phyloP scores from a whole-genome alignment of 2,888 invertebrate species.

The Neoscelio sp. region DNA sequence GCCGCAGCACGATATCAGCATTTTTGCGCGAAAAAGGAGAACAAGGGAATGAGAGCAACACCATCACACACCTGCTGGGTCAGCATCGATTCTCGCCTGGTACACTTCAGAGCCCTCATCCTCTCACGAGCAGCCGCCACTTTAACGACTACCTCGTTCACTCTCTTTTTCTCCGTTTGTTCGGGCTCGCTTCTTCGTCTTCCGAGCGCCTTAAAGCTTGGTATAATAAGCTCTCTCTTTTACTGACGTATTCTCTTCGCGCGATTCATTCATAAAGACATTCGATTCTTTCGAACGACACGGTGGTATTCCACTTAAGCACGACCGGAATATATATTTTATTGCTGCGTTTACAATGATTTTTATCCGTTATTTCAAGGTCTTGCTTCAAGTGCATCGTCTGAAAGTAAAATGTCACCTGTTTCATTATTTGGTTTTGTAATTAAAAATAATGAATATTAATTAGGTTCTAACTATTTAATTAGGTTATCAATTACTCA shows the following conservation, averaged over 20 bases:
- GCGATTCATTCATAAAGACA: slow-evolving; percentile 36
- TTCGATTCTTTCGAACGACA: slow-evolving; percentile 22
- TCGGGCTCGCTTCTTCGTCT: slow-evolving; percentile 5
- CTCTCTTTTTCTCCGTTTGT: slow-evolving; percentile 37
- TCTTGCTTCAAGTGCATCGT: no score
- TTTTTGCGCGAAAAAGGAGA: slow-evolving; percentile 53
- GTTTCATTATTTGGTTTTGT: no score
- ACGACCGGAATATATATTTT: slow-evolving; percentile 31
- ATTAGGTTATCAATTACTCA: no score
- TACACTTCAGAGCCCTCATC: slow-evolving; percentile 21
- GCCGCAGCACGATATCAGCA: slow-evolving; percentile 52
- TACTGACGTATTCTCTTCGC: slow-evolving; percentile 21
- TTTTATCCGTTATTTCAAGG: neutral
- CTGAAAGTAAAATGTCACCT: no score
- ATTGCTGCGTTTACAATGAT: neutral
- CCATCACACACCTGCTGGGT: slow-evolving; percentile 58
- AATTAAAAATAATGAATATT: no score
- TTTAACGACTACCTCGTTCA: slow-evolving; percentile 26
- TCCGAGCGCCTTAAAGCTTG: slow-evolving; percentile 13
- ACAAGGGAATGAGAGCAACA: slow-evolving; percentile 61
- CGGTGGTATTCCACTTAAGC: slow-evolving; percentile 29
- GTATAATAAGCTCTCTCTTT: slow-evolving; percentile 1
- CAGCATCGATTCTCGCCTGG: slow-evolving; percentile 59
- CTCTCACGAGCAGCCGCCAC: neutral
- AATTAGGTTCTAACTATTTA: no score